These are phyloP conservation scores for Trisateles emortualis DNA, from an alignment of 2,888 invertebrate genomes.

Conservation along the genomic window DNA sequence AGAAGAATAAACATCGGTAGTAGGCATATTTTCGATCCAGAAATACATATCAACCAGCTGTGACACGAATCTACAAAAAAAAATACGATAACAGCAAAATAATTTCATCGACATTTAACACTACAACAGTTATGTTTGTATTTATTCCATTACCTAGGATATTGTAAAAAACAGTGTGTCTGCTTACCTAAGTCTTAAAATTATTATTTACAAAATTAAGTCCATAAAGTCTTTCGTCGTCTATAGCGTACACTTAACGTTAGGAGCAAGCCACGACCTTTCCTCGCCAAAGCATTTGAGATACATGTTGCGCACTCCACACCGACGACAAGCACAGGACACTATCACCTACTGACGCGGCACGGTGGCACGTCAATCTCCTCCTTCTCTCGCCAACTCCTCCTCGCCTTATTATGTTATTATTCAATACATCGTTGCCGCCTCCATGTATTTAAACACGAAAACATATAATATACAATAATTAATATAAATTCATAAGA, in stretches of 20 bases:
- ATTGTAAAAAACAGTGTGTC: constrained; percentile 86
- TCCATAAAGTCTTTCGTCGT: constrained; percentile 81
- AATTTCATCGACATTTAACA: constrained; percentile 72
- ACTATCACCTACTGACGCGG: constrained; percentile 13
- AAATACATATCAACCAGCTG: constrained; percentile 53
- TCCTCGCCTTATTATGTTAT: constrained; percentile 25
- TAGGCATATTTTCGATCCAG: constrained; percentile 50
- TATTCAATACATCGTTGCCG: constrained; percentile 43
- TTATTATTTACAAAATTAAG: constrained; percentile 84
- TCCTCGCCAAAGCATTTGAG: constrained; percentile 59
- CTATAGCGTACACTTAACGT: constrained; percentile 74
- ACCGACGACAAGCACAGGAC: constrained; percentile 52
- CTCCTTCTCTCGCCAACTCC: constrained; percentile 14
- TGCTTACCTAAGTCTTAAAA: constrained; percentile 79
- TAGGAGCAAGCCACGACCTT: constrained; percentile 67
- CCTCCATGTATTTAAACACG: constrained; percentile 42
- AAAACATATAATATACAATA: constrained; percentile 59
- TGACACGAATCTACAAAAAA: constrained; percentile 67
- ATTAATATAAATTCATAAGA: constrained; percentile 66
- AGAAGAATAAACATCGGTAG: constrained; percentile 44
- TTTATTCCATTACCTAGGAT: constrained; percentile 79
- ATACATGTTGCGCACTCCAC: constrained; percentile 55
- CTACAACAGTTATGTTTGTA: constrained; percentile 84
- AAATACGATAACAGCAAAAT: constrained; percentile 77
- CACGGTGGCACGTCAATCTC: background rate